A percentile compares a stretch with the other conserved stretches of the same genome.
These are phyloP conservation scores for Prolemur simus DNA, from an alignment of 2,113 vertebrate genomes.

Conservation along the genomic window DNA sequence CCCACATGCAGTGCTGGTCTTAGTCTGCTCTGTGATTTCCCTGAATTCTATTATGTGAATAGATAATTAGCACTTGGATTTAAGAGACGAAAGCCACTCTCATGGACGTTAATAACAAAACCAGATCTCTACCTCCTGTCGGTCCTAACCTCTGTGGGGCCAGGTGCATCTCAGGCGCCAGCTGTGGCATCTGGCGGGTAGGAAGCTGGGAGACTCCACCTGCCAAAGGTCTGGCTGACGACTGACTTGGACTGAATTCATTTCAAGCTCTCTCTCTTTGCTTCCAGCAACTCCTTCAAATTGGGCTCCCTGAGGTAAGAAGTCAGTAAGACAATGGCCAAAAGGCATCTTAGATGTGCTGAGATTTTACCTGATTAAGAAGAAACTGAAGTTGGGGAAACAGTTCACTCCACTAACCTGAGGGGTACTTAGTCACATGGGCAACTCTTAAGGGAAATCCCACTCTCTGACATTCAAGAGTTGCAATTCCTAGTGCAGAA, in stretches of 20 bases:
- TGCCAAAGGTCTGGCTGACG: neutral
- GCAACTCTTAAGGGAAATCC: neutral
- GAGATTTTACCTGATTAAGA: slow-evolving; percentile 48
- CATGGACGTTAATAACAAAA: neutral
- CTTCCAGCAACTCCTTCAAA: slow-evolving; percentile 29
- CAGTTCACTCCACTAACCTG: neutral
- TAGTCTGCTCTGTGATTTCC: neutral
- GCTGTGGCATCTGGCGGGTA: neutral
- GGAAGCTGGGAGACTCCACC: neutral
- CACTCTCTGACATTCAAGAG: neutral
- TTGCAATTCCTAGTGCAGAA: neutral
- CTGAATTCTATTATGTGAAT: neutral
- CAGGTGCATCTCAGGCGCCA: neutral
- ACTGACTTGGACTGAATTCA: neutral
- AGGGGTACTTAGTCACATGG: neutral
- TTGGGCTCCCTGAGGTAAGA: neutral
- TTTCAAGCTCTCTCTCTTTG: neutral
- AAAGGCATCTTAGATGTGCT: slow-evolving; percentile 15
- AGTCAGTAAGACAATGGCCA: slow-evolving; percentile 21
- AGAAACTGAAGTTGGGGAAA: neutral
- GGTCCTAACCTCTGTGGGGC: neutral
- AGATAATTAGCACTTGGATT: neutral
- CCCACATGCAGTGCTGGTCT: neutral
- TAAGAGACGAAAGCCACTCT: neutral
- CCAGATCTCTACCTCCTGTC: neutral